Base-by-base conservation (phyloP, 2,797 vertebrate species). In the Poecile montanus region DNA sequence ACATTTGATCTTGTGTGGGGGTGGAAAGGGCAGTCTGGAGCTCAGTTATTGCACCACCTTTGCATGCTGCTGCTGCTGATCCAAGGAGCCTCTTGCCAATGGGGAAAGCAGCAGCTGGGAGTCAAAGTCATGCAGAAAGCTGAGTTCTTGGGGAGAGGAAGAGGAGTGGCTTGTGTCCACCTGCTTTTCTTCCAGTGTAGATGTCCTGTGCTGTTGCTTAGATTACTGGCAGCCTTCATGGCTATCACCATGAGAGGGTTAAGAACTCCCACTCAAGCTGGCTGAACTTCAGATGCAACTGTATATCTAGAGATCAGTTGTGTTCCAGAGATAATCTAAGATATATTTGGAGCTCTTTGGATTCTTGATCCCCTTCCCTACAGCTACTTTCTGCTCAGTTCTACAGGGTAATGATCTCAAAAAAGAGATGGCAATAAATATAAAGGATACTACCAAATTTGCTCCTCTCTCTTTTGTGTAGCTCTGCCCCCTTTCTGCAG, bases 401-500 rank as follows among this genome's bases (percentile, higher is more conserved):
- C 76, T 65, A 42, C 67, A 36, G 42, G 68, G 36, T 68, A 81
- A 45, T 73, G 60, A 57, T 86, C 70, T 93, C 78, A 54, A 73
- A 81, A 83, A 89, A 91, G 68, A 95, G 91, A 82, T 91, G 80
- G 61, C 86, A 81, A 76, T 75, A 82, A 81, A 61, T 93, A 81
- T 38, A 65, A 94, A 94, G 91, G 67, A 95, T 85, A 65, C 93
- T 96, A 94, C 93, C 95, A 94, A 87, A 89, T 96, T 91, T 92
- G 86, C 92, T 95, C 83, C 94, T 96, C 93, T 96, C 86, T 95
- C 87, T 92, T 94, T 93, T 96, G 73, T 91, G 87, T 97, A 95
- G 89, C 93, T 96, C 92, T 95, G n/a, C 54, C 94, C 96, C 82
- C 63, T 96, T 96, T 96, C 91, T 96, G 80, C 94, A 95, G 85